Percentiles rank a stretch among this genome's conserved stretches.
Evolutionary conservation across 1,140 invertebrate genomes (phyloP).

Genomic region (Trachymyrmex septentrionalis): DNA sequence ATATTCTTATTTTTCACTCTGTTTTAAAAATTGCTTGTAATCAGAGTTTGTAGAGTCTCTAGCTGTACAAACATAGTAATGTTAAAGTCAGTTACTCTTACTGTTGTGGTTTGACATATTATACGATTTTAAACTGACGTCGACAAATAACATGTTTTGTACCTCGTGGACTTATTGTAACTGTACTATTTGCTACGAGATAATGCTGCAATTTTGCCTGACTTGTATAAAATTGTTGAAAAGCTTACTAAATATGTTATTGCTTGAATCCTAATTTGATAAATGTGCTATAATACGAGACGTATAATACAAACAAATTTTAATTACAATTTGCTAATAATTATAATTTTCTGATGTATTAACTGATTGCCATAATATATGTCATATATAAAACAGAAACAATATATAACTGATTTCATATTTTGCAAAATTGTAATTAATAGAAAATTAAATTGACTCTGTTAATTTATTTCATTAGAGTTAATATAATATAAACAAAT

Average conservation of each 20-base stretch:
- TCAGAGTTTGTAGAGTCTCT: too few species aligned
- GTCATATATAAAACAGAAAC: neutral
- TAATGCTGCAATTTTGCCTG: neutral
- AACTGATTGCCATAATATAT: neutral
- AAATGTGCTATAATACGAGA: neutral
- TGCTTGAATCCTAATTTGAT: neutral
- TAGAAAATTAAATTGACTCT: neutral
- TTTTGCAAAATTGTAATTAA: neutral
- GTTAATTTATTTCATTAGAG: slow-evolving; percentile 11
- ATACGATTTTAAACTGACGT: neutral
- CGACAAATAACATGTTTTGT: neutral
- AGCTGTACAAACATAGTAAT: neutral
- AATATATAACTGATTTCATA: neutral
- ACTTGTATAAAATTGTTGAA: neutral
- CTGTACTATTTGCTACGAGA: neutral
- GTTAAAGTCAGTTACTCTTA: neutral
- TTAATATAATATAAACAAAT: neutral
- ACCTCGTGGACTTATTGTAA: too few species aligned
- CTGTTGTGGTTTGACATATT: neutral
- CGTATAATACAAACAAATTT: neutral
- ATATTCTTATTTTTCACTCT: too few species aligned
- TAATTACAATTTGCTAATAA: slow-evolving; percentile 6
- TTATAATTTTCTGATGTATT: neutral
- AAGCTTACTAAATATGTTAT: neutral
- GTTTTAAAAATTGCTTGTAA: too few species aligned